Percentiles rank a stretch among this genome's conserved stretches.
Evolutionary conservation across 2,888 invertebrate species (phyloP).

Genomic region (Chorisops tibialis): DNA sequence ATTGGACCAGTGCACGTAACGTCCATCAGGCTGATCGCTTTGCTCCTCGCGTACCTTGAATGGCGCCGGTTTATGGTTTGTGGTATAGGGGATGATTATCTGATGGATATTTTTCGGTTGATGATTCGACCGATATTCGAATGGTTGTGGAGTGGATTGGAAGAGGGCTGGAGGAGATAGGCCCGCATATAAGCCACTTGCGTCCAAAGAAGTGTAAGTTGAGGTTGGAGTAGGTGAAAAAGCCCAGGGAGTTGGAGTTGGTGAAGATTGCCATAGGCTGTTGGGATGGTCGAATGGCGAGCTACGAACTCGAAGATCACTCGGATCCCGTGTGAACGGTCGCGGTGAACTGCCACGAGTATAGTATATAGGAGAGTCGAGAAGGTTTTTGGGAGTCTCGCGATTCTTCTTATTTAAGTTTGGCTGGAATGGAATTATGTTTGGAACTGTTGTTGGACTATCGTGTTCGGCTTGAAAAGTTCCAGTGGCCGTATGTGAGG

Average conservation of each 20-base stretch:
- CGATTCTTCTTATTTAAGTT: constrained; percentile 36
- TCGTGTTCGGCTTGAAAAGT: constrained; percentile 30
- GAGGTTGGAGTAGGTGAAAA: constrained; percentile 46
- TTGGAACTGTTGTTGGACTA: constrained; percentile 5
- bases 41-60: constrained; percentile 51
- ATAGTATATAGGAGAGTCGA: constrained; percentile 61
- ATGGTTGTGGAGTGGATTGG: constrained; percentile 33
- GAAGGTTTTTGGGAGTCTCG: constrained; percentile 51
- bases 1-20: constrained; percentile 42
- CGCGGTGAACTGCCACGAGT: constrained; percentile 56
- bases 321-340: constrained; percentile 54
- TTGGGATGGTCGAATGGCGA: constrained; percentile 13
- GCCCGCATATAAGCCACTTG: constrained; percentile 46
- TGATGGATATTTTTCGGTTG: constrained; percentile 70
- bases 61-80: constrained; percentile 57
- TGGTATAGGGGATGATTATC: constrained; percentile 78
- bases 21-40: constrained; percentile 41
- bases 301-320: constrained; percentile 41
- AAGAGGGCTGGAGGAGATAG: constrained; percentile 43
- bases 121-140: constrained; percentile 40
- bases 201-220: constrained; percentile 47
- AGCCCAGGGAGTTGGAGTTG: constrained; percentile 36
- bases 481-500: not conserved
- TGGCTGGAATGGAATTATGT: constrained; percentile 30
- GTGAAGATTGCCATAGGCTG: constrained; percentile 32